These are phyloP conservation scores for Sinella curviseta DNA, from an alignment of 1,140 invertebrate species.

Conservation along the genomic window DNA sequence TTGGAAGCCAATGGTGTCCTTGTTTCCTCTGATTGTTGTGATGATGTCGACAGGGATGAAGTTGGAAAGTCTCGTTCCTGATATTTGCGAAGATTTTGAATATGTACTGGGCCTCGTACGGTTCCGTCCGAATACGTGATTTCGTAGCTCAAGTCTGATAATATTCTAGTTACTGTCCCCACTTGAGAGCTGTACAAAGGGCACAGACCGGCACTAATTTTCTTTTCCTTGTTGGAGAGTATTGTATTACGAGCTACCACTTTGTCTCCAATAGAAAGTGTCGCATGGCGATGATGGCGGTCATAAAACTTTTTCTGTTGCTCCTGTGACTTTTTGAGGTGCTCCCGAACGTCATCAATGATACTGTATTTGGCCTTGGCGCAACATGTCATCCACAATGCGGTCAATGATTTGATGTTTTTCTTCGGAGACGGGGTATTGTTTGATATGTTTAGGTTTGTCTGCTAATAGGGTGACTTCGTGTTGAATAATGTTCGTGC, in stretches of 20 bases:
- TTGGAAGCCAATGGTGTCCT: too few relatives aligned
- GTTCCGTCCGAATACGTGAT: background rate
- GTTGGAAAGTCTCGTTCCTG: background rate
- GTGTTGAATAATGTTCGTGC: background rate
- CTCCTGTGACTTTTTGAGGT: background rate
- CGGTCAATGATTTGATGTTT: background rate
- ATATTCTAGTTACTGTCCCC: background rate
- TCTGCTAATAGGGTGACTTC: background rate
- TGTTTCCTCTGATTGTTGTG: too few relatives aligned
- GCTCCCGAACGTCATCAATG: background rate
- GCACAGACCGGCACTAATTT: background rate
- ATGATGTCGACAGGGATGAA: background rate
- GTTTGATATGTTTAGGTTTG: background rate
- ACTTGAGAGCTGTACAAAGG: background rate
- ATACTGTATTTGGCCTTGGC: constrained; percentile 27
- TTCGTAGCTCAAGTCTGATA: background rate
- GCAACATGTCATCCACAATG: constrained; percentile 28
- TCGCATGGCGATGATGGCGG: background rate
- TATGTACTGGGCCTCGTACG: background rate
- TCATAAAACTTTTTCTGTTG: background rate
- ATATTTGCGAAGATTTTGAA: background rate
- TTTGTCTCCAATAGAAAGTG: background rate
- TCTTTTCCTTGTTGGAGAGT: background rate
- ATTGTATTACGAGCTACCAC: background rate
- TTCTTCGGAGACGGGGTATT: background rate